Evolutionary conservation across 2,797 vertebrate species (phyloP), one percentile per base, ranked within the genome.

Genomic region (Pelochelys cantorii): DNA sequence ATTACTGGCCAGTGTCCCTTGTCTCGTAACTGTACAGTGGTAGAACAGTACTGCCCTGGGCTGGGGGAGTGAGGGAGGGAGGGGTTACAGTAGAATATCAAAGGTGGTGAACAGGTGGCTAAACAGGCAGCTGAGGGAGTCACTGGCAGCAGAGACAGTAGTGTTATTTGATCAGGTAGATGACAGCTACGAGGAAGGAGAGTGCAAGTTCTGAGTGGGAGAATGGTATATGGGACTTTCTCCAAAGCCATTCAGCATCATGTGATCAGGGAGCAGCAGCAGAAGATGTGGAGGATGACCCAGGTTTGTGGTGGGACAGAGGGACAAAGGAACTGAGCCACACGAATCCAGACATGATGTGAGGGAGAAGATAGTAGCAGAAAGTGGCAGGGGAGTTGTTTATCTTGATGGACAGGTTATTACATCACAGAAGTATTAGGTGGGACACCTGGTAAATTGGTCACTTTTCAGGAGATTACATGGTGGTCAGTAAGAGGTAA

Each of bases 401-500:
- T 74, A 42, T 42, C 42, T 74, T 42, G 71, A 37, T 42, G 11
- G 20, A 60, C 15, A 12, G 27, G 34, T 42, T 42, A 42, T 42
- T 6, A 20, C 48, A 59, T 29, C 11, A 60, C 29, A 60, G 42
- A 31, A 88, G 23, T 11, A 17, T 57, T 20, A 11, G 2, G 20
- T 62, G 25, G 77, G 81, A 7, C 3, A 0, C 13, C 15, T 22
- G 42, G 74, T 80, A 54, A 2, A 5, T 13, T 78, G 54, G 31
- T 86, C n/a, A 34, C 18, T 68, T 68, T 23, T 52, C 17, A 83
- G 56, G 83, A 20, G 14, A 3, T 78, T 7, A 53, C 2, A 37
- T 34, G 17, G 25, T 23, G 62, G 15, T 10, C 0, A 7, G 74
- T 48, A 68, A 71, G 3, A 17, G 3, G 1, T 57, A 34, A 37